Conservation (phyloP, 2,888 invertebrate genomes). For the Oscheius sp. region DNA sequence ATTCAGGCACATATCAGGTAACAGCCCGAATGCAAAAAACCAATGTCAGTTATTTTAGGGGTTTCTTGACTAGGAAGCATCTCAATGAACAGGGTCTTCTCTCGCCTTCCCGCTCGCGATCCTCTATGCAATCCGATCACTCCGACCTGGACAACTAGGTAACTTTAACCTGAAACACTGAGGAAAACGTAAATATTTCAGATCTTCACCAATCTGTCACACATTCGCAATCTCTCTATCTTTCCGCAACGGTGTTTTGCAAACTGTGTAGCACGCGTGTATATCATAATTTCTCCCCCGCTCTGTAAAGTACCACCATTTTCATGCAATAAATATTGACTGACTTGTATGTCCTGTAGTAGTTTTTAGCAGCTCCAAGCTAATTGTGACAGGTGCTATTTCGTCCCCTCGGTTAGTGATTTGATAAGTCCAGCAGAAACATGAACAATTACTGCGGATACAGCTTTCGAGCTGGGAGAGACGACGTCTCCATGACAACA, state of each 20-base stretch:
- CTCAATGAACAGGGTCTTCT: conserved; percentile 67
- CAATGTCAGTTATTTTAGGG: conserved; percentile 44
- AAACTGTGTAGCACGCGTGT: conserved; percentile 30
- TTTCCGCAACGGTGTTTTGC: conserved; percentile 31
- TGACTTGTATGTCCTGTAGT: neutral
- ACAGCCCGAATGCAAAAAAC: neutral
- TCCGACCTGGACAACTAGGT: conserved; percentile 31
- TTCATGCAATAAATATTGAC: conserved; percentile 14
- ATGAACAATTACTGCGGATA: too few species aligned
- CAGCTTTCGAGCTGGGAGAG: too few species aligned
- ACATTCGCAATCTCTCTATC: conserved; percentile 24
- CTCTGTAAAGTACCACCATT: neutral
- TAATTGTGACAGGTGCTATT: too few species aligned
- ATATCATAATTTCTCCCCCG: conserved; percentile 17
- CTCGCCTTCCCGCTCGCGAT: conserved; percentile 66
- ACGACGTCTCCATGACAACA: too few species aligned
- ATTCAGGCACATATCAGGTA: conserved; percentile 89
- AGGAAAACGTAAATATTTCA: neutral
- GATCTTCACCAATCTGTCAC: neutral
- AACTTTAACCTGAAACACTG: neutral
- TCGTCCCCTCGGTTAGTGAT: too few species aligned
- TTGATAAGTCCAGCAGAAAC: too few species aligned
- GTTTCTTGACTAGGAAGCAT: conserved; percentile 70
- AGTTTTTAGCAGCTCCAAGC: too few species aligned
- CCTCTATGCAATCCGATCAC: conserved; percentile 60